Conservation (phyloP, 2,797 vertebrate genomes). For the Liasis olivaceus region DNA sequence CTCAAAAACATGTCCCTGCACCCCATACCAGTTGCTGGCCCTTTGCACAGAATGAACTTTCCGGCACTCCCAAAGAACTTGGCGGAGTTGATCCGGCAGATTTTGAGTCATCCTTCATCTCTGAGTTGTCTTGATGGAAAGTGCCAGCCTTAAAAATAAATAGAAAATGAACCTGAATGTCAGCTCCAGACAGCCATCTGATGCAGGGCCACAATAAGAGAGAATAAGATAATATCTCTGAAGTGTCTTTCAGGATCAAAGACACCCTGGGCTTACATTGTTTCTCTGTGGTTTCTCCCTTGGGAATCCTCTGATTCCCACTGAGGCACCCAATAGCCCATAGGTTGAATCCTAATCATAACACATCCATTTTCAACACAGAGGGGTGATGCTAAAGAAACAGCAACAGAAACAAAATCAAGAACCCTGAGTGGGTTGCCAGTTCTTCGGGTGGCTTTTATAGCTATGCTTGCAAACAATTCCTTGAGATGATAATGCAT, state of each 20-base stretch:
- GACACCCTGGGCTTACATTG: background rate
- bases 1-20: no score
- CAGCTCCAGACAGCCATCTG: background rate
- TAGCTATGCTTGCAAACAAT: background rate
- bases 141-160: constrained; percentile 50
- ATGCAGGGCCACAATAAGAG: background rate
- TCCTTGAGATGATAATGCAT: no score
- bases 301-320: background rate
- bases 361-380: background rate
- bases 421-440: background rate
- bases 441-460: background rate
- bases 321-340: background rate
- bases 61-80: background rate
- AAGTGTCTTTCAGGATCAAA: background rate
- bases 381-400: background rate
- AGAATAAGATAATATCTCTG: background rate
- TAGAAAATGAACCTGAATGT: background rate
- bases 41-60: background rate
- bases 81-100: constrained; percentile 13
- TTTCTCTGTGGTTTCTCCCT: background rate
- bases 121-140: constrained; percentile 33
- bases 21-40: background rate
- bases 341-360: background rate
- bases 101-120: fast-evolving
- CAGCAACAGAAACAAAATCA: background rate